These are phyloP conservation scores for Drosophila navojoa DNA, from an alignment of 1,140 invertebrate species.

Conservation along the genomic window DNA sequence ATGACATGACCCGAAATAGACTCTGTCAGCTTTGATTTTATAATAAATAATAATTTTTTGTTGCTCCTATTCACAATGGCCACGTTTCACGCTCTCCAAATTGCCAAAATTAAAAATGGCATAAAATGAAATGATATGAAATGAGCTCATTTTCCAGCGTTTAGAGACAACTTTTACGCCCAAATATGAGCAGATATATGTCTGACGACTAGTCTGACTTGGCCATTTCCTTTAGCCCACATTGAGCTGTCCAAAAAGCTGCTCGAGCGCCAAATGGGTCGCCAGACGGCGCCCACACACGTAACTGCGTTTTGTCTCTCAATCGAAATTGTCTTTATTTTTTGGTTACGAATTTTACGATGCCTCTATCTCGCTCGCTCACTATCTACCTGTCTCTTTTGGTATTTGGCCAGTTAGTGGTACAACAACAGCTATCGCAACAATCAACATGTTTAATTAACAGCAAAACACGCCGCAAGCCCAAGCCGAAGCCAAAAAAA, in stretches of 20 bases:
- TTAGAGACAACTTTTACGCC: conserved; percentile 67
- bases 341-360: background rate
- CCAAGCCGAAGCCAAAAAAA: conserved; percentile 35
- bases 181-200: conserved; percentile 53
- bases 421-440: conserved; percentile 16
- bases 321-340: conserved; percentile 9
- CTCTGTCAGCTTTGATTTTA: background rate
- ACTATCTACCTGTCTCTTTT: background rate
- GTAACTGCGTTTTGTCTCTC: conserved; percentile 30
- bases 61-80: conserved; percentile 22
- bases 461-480: conserved; percentile 58
- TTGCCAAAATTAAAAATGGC: conserved; percentile 2
- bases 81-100: conserved; percentile 56
- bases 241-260: conserved; percentile 58
- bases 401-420: conserved; percentile 10
- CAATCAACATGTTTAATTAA: conserved; percentile 61
- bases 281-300: conserved; percentile 59
- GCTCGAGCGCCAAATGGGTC: conserved; percentile 54
- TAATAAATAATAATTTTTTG: conserved; percentile 35
- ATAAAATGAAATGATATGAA: conserved; percentile 37
- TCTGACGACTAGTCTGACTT: conserved; percentile 20
- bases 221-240: conserved; percentile 76
- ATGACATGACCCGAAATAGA: background rate
- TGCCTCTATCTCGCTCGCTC: background rate
- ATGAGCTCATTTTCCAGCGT: conserved; percentile 72